Evolutionary conservation across 23 tunicate genomes (phyloP).

Genomic region (Styela clava): DNA sequence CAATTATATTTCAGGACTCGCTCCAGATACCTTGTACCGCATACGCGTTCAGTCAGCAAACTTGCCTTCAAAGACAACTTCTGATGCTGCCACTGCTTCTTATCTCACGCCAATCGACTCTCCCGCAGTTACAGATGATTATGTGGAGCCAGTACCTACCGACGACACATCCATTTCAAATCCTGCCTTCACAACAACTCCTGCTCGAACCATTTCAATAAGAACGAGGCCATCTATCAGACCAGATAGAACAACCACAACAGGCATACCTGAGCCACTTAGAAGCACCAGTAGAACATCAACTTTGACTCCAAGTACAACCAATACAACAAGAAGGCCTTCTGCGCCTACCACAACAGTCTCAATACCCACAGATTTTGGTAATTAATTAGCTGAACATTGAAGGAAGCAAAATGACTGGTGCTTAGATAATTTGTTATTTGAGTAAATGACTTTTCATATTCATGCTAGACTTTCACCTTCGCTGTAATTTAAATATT

Average conservation of each 20-base stretch:
- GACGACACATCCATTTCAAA: background rate
- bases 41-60: background rate
- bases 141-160: background rate
- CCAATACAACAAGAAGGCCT: background rate
- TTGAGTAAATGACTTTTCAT: too few species aligned
- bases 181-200: background rate
- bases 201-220: slow-evolving; percentile 5
- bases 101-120: slow-evolving; percentile 11
- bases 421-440: too few species aligned
- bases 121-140: background rate
- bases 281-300: background rate
- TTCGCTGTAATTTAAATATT: too few species aligned
- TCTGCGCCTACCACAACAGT: background rate
- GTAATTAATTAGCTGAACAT: too few species aligned
- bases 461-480: too few species aligned
- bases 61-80: slow-evolving; percentile 10
- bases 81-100: background rate
- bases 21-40: background rate
- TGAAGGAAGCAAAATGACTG: too few species aligned
- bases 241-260: background rate
- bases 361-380: too few species aligned
- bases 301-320: background rate
- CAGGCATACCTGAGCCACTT: slow-evolving; percentile 1
- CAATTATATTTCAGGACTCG: slow-evolving; percentile 5
- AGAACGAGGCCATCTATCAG: background rate